Base-by-base conservation (phyloP, 2,888 invertebrate genomes). In the Cataglyphis altisquamis region DNA sequence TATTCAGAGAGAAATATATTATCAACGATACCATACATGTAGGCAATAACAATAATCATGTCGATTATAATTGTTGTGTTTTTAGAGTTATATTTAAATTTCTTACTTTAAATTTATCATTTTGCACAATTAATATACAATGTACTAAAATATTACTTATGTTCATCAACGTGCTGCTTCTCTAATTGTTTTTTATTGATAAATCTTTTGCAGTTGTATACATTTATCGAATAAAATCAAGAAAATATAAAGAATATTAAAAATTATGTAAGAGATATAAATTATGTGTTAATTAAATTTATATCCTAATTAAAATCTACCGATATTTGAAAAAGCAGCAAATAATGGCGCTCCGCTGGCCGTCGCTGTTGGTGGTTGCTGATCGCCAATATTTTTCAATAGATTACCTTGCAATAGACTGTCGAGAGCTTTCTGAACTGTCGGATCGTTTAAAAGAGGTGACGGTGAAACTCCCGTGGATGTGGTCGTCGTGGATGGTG, bases 361-460 rank as follows among this genome's bases (percentile, higher is more conserved):
- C 36, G 93, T 83, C 39, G 92, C 80, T 9, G 92, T 72, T 32
- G 93, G 78, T 48, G 92, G 91, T 81, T 93, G 93, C 45, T 93
- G 93, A 85, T 94, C 94, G 70, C 94, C 94, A 82, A 96, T 95
- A 90, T 92, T 95, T 93, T 96, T 96, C 88, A 96, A 95, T 93
- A 96, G 95, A 90, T 96, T 96, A 36, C 96, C 96, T 88, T 96
- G 95, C 64, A 96, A 94, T 57, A 96, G 95, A 83, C 97, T 97
- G 92, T 98, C 97, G 74, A 98, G 95, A 0, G 98, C 98, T 94
- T 97, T 97, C 94, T 97, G 97, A 15, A 98, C 97, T 1, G 97
- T 97, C 0, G 97, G 97, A 94, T 98, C 98, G 85, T 97, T 97
- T 29, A 98, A 95, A n/a, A 98, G 94, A 18, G 96, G 95, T 57